Base-by-base conservation (phyloP, 2,888 invertebrate genomes). In the Eupithecia pulchellata region DNA sequence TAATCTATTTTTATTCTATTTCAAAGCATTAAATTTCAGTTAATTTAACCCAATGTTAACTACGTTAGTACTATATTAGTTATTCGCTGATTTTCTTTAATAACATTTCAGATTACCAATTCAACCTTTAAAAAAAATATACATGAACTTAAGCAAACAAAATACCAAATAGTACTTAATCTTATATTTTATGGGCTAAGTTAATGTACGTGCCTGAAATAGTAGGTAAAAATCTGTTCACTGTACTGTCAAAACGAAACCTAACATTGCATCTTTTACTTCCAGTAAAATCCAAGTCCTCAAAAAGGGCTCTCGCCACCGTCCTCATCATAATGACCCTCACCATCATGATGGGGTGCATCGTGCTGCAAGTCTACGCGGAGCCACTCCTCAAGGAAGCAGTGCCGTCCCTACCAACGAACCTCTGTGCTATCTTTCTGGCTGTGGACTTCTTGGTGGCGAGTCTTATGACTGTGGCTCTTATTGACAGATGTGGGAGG, bases 311-410 rank as follows among this genome's bases (percentile, higher is more conserved):
- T 0, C 74, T 89, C 0, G 14, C 73, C 1, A 79, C 79, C 0
- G 75, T 80, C 0, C 77, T 93, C 0, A 81, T 84, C 0, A 77
- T 87, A 6, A 91, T 91, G 88, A 78, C 85, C 0, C 14, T 85
- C 1, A 84, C 89, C 0, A 89, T 88, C n/a, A 78, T 90, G 74
- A 93, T 92, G 92, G 93, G 93, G 0, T 86, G 89, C 6, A 82
- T 90, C 0, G 90, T 92, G 0, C 84, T 93, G 0, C 92, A 93
- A 75, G 90, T 93, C 1, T 93, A 91, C 69, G 93, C 93, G 0
- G 93, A 93, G 71, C 87, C 90, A 0, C 79, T 93, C 9, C 92
- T 93, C 79, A 86, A 84, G 57, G 89, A 91, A 62, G 92, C 93
- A 0, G 86, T 91, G 0, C 93, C 93, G 0, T 86, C 89, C 0